These are phyloP conservation scores for Smittia aterrima DNA, from an alignment of 2,888 invertebrate genomes.

Conservation along the genomic window DNA sequence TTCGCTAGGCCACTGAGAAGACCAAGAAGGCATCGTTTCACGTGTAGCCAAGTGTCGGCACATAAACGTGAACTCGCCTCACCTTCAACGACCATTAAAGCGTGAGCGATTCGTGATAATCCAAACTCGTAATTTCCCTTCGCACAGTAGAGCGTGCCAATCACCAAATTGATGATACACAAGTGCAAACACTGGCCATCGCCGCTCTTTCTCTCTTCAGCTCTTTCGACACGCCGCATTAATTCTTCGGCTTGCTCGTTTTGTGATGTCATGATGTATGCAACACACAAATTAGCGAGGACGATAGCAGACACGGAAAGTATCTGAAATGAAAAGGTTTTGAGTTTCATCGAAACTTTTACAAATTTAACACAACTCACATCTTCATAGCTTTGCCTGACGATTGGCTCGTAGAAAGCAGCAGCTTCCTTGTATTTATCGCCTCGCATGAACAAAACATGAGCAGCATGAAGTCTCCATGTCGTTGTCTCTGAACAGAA, in stretches of 20 bases:
- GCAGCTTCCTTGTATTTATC: conserved; percentile 97
- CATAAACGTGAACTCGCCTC: conserved; percentile 69
- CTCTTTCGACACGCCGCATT: conserved; percentile 97
- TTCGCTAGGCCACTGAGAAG: conserved; percentile 81
- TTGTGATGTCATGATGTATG: conserved; percentile 98
- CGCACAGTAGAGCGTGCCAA: conserved; percentile 95
- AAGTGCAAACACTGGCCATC: conserved; percentile 94
- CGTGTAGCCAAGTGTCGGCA: conserved; percentile 98
- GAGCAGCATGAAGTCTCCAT: conserved; percentile 97
- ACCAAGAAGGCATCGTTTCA: conserved; percentile 91
- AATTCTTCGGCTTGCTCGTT: conserved; percentile 98
- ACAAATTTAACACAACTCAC: conserved; percentile 50
- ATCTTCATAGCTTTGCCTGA: conserved; percentile 90
- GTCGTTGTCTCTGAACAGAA: conserved; percentile 96
- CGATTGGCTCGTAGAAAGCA: conserved; percentile 96
- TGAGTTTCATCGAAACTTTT: background rate
- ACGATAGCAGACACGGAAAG: conserved; percentile 96
- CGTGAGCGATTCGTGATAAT: conserved; percentile 94
- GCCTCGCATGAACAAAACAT: conserved; percentile 98
- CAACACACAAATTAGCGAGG: conserved; percentile 95
- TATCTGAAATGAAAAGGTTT: conserved; percentile 60
- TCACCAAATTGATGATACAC: conserved; percentile 97
- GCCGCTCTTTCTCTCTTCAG: conserved; percentile 90
- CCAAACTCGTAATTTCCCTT: conserved; percentile 99
- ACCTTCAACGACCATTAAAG: conserved; percentile 58